A percentile compares a stretch with the other conserved stretches of the same genome.
These are phyloP conservation scores for Epsilonema sp. DNA, from an alignment of 2,888 invertebrate species.

Conservation along the genomic window DNA sequence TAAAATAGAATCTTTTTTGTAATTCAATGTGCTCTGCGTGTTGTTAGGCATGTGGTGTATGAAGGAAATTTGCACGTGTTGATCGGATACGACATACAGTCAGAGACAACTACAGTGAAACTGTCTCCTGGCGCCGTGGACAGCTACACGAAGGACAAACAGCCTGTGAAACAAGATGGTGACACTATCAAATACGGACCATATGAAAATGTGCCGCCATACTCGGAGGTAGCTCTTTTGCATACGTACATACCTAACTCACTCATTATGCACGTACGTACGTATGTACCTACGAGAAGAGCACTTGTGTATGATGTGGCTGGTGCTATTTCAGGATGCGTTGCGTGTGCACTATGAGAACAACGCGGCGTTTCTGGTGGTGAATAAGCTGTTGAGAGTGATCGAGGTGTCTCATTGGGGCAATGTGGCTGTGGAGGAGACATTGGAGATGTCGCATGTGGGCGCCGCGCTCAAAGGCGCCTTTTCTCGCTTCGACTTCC, in stretches of 20 bases:
- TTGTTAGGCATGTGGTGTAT: slow-evolving; percentile 52
- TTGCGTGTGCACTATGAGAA: slow-evolving; percentile 78
- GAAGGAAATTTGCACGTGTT: slow-evolving; percentile 61
- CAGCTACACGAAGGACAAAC: slow-evolving; percentile 52
- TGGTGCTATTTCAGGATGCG: slow-evolving; percentile 37
- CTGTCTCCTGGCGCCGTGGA: slow-evolving; percentile 59
- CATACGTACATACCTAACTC: no score
- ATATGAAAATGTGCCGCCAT: no score
- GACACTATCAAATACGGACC: slow-evolving; percentile 70
- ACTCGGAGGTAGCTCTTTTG: no score
- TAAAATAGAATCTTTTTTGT: no score
- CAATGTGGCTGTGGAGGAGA: slow-evolving; percentile 46
- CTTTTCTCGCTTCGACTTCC: slow-evolving; percentile 87
- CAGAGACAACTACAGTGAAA: slow-evolving; percentile 59
- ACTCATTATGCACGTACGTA: neutral
- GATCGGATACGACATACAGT: slow-evolving; percentile 55
- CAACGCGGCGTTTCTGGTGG: slow-evolving; percentile 83
- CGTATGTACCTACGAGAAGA: no score
- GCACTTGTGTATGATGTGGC: neutral
- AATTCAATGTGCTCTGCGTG: no score
- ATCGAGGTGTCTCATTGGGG: slow-evolving; percentile 99
- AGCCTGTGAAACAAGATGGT: slow-evolving; percentile 57
- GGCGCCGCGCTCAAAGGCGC: slow-evolving; percentile 63
- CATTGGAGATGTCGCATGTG: slow-evolving; percentile 54
- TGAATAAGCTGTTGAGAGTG: slow-evolving; percentile 57